These are phyloP conservation scores for Pocillopora damicornis DNA, from an alignment of 64 coral and sea anemone species.

Conservation along the genomic window DNA sequence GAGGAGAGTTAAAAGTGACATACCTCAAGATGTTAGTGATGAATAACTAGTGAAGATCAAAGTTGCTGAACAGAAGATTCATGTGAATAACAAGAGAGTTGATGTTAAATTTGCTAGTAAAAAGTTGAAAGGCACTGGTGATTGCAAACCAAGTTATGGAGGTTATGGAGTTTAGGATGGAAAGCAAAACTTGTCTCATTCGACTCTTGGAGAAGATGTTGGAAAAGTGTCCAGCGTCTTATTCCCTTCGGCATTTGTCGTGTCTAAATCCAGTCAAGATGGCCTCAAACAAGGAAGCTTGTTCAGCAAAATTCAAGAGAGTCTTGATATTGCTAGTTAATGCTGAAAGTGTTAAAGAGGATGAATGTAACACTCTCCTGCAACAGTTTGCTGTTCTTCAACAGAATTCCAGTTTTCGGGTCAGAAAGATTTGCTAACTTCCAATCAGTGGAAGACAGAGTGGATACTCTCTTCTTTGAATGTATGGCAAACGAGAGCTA, in stretches of 20 bases:
- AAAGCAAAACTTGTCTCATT: constrained; percentile 55
- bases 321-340: constrained; percentile 54
- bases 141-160: constrained; percentile 56
- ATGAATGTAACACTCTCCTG: constrained; percentile 57
- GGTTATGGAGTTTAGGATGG: constrained; percentile 57
- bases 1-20: constrained; percentile 48
- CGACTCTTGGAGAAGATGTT: constrained; percentile 44
- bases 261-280: constrained; percentile 67
- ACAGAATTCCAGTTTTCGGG: constrained; percentile 69
- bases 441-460: constrained; percentile 42
- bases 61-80: constrained; percentile 28
- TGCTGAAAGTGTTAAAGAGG: constrained; percentile 40
- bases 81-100: constrained; percentile 26
- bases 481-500: constrained; percentile 39
- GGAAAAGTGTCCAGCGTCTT: constrained; percentile 57
- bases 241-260: constrained; percentile 51
- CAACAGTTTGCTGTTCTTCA: constrained; percentile 53
- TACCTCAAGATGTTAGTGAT: constrained; percentile 6
- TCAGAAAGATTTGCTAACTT: constrained; percentile 37
- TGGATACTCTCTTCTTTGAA: constrained; percentile 61
- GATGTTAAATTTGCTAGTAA: constrained; percentile 56
- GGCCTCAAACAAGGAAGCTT: constrained; percentile 59
- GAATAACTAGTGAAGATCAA: constrained; percentile 18
- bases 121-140: constrained; percentile 43
- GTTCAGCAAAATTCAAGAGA: constrained; percentile 53